Base-by-base conservation (phyloP, 2,797 vertebrate species). In the Kryptolebias ocellatus region DNA sequence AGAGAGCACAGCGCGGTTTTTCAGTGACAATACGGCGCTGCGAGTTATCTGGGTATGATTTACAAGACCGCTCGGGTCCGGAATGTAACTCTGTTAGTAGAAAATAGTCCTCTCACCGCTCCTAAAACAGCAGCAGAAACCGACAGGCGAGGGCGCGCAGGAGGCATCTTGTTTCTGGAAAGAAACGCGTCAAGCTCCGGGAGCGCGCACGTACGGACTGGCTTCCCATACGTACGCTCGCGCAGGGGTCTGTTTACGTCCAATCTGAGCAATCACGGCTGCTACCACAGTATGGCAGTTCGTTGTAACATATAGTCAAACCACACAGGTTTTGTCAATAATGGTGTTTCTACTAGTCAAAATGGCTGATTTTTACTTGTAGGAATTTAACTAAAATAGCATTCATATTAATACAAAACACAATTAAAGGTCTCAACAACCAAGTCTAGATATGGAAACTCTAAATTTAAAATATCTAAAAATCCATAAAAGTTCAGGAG, bases 241-340 rank as follows among this genome's bases (percentile, higher is more conserved):
- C 85, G 85, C 69, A 54, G 53, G 0, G 62, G 60, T 87, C 51
- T 89, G 78, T 89, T 90, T 87, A 91, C 66, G 87, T 88, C 71
- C 65, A 60, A 50, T 74, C 78, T 72, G 64, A 67, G 78, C 53
- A 78, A 49, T 58, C 50, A 44, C 45, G 73, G 57, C 56, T 56
- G 68, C 52, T 62, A 47, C 54, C 16, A 8, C 0, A 0, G 1
- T 50, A 24, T 24, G 49, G 49, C 49, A 50, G 37, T 39, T 39
- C 3, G 37, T 39, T 39, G 37, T 10, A 42, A 42, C 39, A 12
- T 42, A 42, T 42, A 42, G 14, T 14, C 11, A 39, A 42, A 3
- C 10, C 39, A 42, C 11, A 2, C 3, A 10, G 1, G 10, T 10
- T 42, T 42, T 42, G 4, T 12, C 10, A 12, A 12, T 42, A 3